These are phyloP conservation scores for Nicator chloris DNA, from an alignment of 2,113 vertebrate genomes.

Conservation along the genomic window DNA sequence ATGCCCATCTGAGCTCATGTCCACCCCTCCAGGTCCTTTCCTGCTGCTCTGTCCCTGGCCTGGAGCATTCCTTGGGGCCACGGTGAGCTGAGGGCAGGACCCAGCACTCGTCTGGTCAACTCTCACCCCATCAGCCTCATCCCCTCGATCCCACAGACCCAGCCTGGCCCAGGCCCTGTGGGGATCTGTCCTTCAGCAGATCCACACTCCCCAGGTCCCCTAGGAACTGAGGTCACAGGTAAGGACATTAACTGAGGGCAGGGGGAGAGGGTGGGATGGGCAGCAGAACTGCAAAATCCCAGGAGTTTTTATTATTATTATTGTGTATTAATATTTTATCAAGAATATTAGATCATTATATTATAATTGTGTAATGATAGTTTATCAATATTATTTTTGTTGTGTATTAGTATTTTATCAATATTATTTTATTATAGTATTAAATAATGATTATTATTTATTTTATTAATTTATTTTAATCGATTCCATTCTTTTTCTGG, in stretches of 20 bases:
- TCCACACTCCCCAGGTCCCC: rapidly evolving
- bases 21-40: not conserved
- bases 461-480: not conserved
- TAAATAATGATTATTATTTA: not conserved
- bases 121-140: not conserved
- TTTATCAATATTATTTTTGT: too few species aligned
- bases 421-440: too few species aligned
- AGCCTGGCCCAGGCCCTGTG: not conserved
- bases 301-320: too few species aligned
- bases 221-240: rapidly evolving
- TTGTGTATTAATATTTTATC: too few species aligned
- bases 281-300: not conserved
- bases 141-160: not conserved
- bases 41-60: not conserved
- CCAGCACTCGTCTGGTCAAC: too few species aligned
- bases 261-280: not conserved
- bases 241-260: too few species aligned
- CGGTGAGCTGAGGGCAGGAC: not conserved
- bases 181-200: not conserved
- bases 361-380: too few species aligned
- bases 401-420: too few species aligned
- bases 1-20: not conserved
- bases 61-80: rapidly evolving
- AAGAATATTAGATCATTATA: too few species aligned
- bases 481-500: not conserved